These are phyloP conservation scores for Leucopsar rothschildi DNA, from an alignment of 2,113 vertebrate species.

Conservation along the genomic window DNA sequence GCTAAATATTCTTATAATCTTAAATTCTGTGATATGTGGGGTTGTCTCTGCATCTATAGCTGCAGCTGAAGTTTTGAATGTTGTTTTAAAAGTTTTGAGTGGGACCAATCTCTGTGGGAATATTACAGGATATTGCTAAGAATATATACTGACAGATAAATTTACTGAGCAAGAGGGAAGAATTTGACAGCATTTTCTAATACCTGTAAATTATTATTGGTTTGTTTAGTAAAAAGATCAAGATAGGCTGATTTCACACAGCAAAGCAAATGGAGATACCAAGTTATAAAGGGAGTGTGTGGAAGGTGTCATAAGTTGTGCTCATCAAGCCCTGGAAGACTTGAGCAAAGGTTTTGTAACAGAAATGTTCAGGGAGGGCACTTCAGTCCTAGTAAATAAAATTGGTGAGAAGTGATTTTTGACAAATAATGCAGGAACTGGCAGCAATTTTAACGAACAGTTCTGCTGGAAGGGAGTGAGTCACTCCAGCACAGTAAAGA, in stretches of 20 bases:
- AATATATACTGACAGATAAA: background rate
- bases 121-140: background rate
- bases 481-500: background rate
- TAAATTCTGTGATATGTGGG: background rate
- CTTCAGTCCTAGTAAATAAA: background rate
- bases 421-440: background rate
- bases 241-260: background rate
- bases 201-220: background rate
- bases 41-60: background rate
- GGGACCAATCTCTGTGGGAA: background rate
- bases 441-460: background rate
- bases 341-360: background rate
- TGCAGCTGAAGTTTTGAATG: background rate
- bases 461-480: background rate
- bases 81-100: background rate
- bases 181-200: background rate
- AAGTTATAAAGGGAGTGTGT: accelerated
- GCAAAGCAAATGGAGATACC: background rate
- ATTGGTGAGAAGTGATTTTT: background rate
- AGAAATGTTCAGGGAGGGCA: background rate
- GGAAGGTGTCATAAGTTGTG: background rate
- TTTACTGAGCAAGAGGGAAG: background rate
- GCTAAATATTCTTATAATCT: background rate
- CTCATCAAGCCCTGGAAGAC: background rate
- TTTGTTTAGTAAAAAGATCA: background rate